Evolutionary conservation across 2,888 invertebrate genomes (phyloP).

Genomic region (Stramonita haemastoma): DNA sequence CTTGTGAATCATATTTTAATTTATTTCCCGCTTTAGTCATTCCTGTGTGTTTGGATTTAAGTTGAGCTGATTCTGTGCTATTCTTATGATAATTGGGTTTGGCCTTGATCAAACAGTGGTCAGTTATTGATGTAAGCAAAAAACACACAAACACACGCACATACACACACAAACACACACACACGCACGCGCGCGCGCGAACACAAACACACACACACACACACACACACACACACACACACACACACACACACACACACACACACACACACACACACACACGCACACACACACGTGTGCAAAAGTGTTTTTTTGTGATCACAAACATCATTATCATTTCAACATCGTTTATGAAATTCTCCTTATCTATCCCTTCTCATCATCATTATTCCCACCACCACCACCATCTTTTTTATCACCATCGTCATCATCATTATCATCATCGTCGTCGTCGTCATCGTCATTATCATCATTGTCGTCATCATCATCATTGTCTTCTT

Average conservation of each 20-base stretch:
- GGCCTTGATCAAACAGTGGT: not conserved
- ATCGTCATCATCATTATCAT: not conserved
- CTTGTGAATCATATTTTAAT: too few relatives aligned
- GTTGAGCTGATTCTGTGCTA: too few relatives aligned
- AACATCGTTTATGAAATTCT: not conserved
- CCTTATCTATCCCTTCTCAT: not conserved
- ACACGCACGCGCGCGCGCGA: slow-evolving; percentile 13
- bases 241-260: slow-evolving; percentile 23
- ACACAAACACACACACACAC: slow-evolving; percentile 3
- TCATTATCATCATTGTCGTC: not conserved
- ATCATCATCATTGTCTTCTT: not conserved
- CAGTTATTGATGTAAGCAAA: not conserved
- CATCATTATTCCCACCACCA: not conserved
- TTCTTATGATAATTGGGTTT: not conserved
- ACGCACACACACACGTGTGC: slow-evolving; percentile 17
- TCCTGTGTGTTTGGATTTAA: too few relatives aligned
- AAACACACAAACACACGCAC: slow-evolving; percentile 11
- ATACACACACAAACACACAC: slow-evolving; percentile 19
- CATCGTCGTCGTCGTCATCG: too few relatives aligned
- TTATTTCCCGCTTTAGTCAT: too few relatives aligned
- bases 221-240: slow-evolving; percentile 23
- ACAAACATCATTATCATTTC: not conserved
- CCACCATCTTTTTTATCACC: too few relatives aligned
- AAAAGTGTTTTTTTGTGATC: not conserved
- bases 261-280: slow-evolving; percentile 20